Conservation (phyloP, 2,113 vertebrate species). For the Megalops atlanticus region DNA sequence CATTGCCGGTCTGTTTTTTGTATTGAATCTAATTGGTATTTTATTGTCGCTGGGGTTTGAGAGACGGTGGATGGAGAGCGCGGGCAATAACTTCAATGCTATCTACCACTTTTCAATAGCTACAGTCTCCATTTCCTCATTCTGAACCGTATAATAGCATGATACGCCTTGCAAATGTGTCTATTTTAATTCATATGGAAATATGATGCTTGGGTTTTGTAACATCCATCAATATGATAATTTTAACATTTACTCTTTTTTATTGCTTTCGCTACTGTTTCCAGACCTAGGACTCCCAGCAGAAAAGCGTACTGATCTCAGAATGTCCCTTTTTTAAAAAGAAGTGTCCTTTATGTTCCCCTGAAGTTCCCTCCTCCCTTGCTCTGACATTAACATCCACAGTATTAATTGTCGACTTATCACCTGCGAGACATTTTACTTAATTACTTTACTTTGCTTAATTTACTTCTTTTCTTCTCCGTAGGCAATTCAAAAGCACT, state of each 20-base stretch:
- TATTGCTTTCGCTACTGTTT: conserved; percentile 58
- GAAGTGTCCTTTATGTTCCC: conserved; percentile 51
- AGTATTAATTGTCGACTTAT: conserved; percentile 73
- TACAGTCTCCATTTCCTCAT: neutral
- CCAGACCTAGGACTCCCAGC: conserved; percentile 29
- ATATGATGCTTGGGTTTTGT: neutral
- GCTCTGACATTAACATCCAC: conserved; percentile 60
- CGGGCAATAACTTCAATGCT: neutral
- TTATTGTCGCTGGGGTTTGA: neutral
- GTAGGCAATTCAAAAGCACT: conserved; percentile 58
- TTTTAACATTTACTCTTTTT: conserved; percentile 75
- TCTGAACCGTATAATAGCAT: conserved; percentile 7
- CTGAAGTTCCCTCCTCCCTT: conserved; percentile 48
- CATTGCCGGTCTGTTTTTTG: neutral
- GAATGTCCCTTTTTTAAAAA: conserved; percentile 27
- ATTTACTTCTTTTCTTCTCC: conserved; percentile 55
- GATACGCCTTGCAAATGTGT: conserved; percentile 16
- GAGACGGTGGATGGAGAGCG: neutral
- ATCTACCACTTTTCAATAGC: neutral
- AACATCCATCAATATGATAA: conserved; percentile 66
- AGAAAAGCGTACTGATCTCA: neutral
- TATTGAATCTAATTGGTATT: neutral
- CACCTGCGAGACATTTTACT: conserved; percentile 65
- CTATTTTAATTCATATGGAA: conserved; percentile 19
- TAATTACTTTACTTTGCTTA: conserved; percentile 46